Evolutionary conservation across 2,797 vertebrate genomes (phyloP).

Genomic region (Argyrosomus regius): DNA sequence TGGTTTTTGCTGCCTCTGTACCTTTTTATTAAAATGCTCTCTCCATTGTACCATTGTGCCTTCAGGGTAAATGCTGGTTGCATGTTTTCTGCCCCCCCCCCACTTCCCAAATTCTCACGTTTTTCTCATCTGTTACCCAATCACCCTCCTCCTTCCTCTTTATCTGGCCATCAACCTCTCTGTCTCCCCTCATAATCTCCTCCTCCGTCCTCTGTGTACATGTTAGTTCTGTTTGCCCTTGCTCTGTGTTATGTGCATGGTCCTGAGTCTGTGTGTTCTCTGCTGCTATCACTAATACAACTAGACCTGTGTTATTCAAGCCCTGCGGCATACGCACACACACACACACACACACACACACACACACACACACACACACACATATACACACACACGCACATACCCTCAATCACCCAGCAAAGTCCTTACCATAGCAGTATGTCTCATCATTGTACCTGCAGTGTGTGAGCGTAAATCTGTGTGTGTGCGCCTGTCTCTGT

Average conservation of each 20-base stretch:
- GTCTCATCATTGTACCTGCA: slow-evolving; percentile 73
- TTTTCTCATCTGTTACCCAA: slow-evolving; percentile 12
- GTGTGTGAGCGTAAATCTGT: slow-evolving; percentile 68
- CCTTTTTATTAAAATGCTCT: slow-evolving; percentile 60
- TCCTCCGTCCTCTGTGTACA: slow-evolving; percentile 41
- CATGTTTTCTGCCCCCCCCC: neutral
- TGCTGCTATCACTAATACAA: slow-evolving; percentile 46
- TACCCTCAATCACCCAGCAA: slow-evolving; percentile 68
- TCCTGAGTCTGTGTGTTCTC: slow-evolving; percentile 56
- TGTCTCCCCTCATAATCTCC: slow-evolving; percentile 6
- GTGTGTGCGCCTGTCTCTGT: slow-evolving; percentile 78
- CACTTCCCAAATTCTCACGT: neutral
- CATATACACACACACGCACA: slow-evolving; percentile 28
- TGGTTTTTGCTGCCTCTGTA: slow-evolving; percentile 58
- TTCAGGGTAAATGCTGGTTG: slow-evolving; percentile 21
- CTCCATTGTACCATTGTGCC: slow-evolving; percentile 19
- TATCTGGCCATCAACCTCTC: slow-evolving; percentile 29
- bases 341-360: slow-evolving; percentile 40
- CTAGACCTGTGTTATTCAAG: slow-evolving; percentile 61
- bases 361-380: slow-evolving; percentile 33
- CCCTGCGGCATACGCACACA: slow-evolving; percentile 44
- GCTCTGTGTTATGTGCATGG: slow-evolving; percentile 37
- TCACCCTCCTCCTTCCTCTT: slow-evolving; percentile 16
- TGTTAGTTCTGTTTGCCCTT: slow-evolving; percentile 59
- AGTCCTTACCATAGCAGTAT: slow-evolving; percentile 76